Percentiles rank a stretch among this genome's conserved stretches.
phyloP scores from a whole-genome alignment of 1,140 invertebrate species.

The Agrilus planipennis region DNA sequence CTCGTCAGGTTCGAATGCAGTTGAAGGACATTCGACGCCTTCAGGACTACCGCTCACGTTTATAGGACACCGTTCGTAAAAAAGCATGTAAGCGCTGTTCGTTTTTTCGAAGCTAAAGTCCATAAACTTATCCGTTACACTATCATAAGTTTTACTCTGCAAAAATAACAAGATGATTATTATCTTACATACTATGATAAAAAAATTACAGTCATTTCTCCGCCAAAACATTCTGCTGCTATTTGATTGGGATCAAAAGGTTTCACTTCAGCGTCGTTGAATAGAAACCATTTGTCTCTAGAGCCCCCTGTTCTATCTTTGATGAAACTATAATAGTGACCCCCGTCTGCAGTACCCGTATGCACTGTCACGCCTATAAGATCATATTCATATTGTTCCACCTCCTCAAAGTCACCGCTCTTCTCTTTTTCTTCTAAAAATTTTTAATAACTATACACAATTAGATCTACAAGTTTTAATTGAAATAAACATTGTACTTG shows the following conservation, averaged over 20 bases:
- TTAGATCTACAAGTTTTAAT: too few relatives aligned
- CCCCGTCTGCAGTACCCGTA: constrained; percentile 90
- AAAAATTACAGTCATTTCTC: constrained; percentile 77
- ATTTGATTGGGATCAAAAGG: constrained; percentile 90
- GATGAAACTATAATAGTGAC: constrained; percentile 95
- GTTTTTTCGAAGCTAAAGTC: constrained; percentile 96
- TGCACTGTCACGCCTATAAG: constrained; percentile 93
- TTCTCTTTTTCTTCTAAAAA: constrained; percentile 43
- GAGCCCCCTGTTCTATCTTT: constrained; percentile 61
- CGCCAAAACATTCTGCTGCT: constrained; percentile 90
- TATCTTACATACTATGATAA: constrained; percentile 9
- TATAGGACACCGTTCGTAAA: constrained; percentile 69
- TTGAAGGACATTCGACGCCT: constrained; percentile 25
- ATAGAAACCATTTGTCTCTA: constrained; percentile 84
- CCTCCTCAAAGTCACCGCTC: constrained; percentile 33
- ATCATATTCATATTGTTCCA: constrained; percentile 70
- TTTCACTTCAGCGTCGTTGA: constrained; percentile 95
- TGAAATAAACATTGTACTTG: too few relatives aligned
- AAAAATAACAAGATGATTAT: constrained; percentile 24
- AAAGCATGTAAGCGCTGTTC: constrained; percentile 95
- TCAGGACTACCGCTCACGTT: constrained; percentile 17
- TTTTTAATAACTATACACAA: neutral
- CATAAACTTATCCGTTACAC: constrained; percentile 92
- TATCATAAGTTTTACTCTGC: constrained; percentile 91
- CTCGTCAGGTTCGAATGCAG: constrained; percentile 31